Percentiles rank a stretch among this genome's conserved stretches.
phyloP scores from a whole-genome alignment of 2,888 invertebrate genomes.

The Drosophila vallismaia region DNA sequence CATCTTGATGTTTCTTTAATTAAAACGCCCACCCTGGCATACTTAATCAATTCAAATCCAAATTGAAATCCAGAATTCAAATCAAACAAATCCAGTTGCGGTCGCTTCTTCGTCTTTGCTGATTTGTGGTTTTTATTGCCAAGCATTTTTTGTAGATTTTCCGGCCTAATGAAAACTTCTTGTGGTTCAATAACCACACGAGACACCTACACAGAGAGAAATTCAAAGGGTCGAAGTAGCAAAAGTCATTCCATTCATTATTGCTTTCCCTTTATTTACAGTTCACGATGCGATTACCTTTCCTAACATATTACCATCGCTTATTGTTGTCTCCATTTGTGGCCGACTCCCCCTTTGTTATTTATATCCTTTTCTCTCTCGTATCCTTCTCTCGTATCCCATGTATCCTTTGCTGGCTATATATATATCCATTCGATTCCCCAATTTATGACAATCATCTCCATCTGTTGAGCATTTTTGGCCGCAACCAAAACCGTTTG shows the following conservation, averaged over 20 bases:
- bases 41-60: constrained; percentile 19
- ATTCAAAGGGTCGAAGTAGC: too few species aligned
- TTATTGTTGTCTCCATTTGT: background rate
- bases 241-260: background rate
- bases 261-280: background rate
- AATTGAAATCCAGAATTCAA: constrained; percentile 14
- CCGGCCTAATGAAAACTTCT: constrained; percentile 1
- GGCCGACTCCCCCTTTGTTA: background rate
- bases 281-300: background rate
- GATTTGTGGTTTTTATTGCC: background rate
- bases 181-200: background rate
- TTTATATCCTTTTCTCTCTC: background rate
- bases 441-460: constrained; percentile 38
- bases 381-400: background rate
- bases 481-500: constrained; percentile 25
- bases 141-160: background rate
- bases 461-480: constrained; percentile 35
- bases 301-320: background rate
- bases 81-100: constrained; percentile 37
- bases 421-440: background rate
- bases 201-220: background rate
- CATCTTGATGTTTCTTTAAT: constrained; percentile 12
- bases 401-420: background rate
- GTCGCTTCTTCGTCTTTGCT: constrained; percentile 3
- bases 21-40: constrained; percentile 9